phyloP scores from a whole-genome alignment of 1,140 invertebrate genomes.

The Melipona quadrifasciata region DNA sequence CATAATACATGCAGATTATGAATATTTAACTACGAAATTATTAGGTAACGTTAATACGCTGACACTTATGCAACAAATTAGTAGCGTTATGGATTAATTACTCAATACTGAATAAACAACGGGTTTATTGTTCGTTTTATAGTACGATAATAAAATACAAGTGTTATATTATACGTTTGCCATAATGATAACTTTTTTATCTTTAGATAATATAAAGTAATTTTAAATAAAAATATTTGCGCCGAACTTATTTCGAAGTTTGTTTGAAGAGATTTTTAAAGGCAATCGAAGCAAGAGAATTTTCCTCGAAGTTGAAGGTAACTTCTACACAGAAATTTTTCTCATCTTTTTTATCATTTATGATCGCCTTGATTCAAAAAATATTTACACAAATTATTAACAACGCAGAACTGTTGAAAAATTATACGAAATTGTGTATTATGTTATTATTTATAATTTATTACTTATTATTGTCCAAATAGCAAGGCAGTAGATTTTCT shows the following conservation, averaged over 20 bases:
- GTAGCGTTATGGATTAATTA: background rate
- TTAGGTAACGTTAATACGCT: background rate
- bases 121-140: background rate
- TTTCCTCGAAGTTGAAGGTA: background rate
- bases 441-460: too few relatives aligned
- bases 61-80: background rate
- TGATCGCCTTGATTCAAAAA: too few relatives aligned
- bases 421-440: too few relatives aligned
- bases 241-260: background rate
- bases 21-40: background rate
- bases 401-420: too few relatives aligned
- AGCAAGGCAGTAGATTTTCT: too few relatives aligned
- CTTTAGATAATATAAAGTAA: background rate
- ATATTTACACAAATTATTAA: too few relatives aligned
- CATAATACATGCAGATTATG: background rate
- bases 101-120: background rate
- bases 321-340: too few relatives aligned
- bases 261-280: background rate
- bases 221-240: background rate
- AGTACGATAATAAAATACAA: background rate
- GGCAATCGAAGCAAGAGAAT: background rate
- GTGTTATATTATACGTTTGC: background rate
- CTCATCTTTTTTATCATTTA: too few relatives aligned
- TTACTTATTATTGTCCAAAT: too few relatives aligned
- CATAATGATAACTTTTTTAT: background rate